Evolutionary conservation across 2,888 invertebrate species (phyloP), one percentile per base, ranked within the genome.

Genomic region (Dynastes grantii): DNA sequence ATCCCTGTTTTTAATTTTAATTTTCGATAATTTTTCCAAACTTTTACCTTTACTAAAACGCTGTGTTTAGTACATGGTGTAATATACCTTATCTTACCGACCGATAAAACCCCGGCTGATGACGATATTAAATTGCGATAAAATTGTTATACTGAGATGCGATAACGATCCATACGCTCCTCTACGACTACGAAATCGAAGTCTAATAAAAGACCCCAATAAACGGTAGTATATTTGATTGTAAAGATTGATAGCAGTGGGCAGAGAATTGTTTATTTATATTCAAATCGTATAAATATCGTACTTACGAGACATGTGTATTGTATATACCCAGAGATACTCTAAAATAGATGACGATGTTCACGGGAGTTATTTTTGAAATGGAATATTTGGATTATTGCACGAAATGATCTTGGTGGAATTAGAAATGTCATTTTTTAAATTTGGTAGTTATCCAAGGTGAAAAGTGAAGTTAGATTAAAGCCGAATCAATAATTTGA

Each of bases 171-270:
- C 6, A 13, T 16, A 22, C 49, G 27, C 40, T 67, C 27, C 67
- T 40, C 13, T 53, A n/a, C 53, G 45, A 11, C n/a, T 53, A 53
- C 5, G 6, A 5, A 16, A 32, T 32, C 32, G n/a, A 5, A 16
- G 16, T 53, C 67, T 45, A 61, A 68, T 68, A 68, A 68, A 68
- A 68, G 53, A 45, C 67, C 32, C 49, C 49, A 32, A 68, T 49
- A 68, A 68, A 68, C 67, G 37, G 67, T 68, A 68, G 67, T 68
- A 16, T 16, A 68, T 68, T 68, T 27, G 67, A 68, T 68, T 49
- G 27, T 27, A n/a, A 68, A 29, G 49, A 45, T 68, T 68, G 67
- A 68, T 68, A 68, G 29, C 16, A n/a, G 11, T 45, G 16, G 45
- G 45, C 45, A 45, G 45, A 2, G 45, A 45, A 45, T 13, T 63